Conservation (phyloP, 1,140 invertebrate species). For the Stratiolaelaps scimitus region DNA sequence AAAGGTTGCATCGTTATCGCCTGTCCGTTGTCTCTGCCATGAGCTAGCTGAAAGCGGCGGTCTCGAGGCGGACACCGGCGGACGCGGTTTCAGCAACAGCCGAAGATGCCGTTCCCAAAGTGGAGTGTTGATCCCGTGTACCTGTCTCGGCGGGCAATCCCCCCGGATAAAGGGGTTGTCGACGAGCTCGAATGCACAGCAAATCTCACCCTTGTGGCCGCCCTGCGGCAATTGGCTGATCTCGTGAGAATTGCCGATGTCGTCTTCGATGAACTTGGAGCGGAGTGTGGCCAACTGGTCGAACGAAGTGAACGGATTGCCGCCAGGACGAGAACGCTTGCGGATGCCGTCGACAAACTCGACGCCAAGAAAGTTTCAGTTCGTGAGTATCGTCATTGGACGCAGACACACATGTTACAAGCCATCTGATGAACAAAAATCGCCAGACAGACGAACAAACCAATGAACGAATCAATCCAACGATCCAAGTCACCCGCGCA, state of each 20-base stretch:
- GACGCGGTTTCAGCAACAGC: no score
- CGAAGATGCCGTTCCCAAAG: slow-evolving; percentile 34
- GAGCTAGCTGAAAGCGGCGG: no score
- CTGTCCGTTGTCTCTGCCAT: no score
- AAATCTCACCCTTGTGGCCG: slow-evolving; percentile 11
- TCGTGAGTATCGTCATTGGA: background rate
- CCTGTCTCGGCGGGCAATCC: slow-evolving; percentile 32
- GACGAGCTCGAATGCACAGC: slow-evolving; percentile 30
- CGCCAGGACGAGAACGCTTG: background rate
- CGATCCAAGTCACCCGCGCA: no score
- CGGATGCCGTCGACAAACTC: slow-evolving; percentile 11
- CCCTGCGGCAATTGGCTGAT: slow-evolving; percentile 12
- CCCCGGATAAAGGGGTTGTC: slow-evolving; percentile 32
- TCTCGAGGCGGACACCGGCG: no score
- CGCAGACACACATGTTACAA: no score
- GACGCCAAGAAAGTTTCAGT: slow-evolving; percentile 27
- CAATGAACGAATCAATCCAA: no score
- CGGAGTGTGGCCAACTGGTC: slow-evolving; percentile 15
- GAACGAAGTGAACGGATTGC: slow-evolving; percentile 21
- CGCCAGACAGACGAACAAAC: no score
- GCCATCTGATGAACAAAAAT: no score
- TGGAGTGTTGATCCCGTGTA: slow-evolving; percentile 36
- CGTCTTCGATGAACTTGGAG: slow-evolving; percentile 9
- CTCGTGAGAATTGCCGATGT: slow-evolving; percentile 20
- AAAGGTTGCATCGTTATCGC: no score